Base-by-base conservation (phyloP, 1,140 invertebrate species). In the Triops longicaudatus region DNA sequence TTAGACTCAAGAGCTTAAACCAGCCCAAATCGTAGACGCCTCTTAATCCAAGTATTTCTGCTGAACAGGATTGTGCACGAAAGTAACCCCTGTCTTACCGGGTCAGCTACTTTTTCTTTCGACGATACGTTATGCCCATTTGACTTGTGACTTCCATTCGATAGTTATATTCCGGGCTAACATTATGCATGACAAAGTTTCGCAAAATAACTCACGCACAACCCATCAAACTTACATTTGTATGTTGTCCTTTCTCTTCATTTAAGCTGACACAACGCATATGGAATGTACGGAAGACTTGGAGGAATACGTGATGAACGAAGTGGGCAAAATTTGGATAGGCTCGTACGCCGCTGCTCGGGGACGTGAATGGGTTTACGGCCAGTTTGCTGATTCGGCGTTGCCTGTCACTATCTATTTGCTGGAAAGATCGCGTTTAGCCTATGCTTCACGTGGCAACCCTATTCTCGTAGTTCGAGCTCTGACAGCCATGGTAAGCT, bases 241-340 rank as follows among this genome's bases (percentile, higher is more conserved):
- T 17, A 9, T 22, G 0, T 63, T 63, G 10, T 17, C 50, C 50
- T 63, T 44, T n/a, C 22, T 63, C 17, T 22, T n/a, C 50, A n/a
- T 63, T 14, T 14, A 63, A 82, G 89, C 88, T 76, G 90, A 91
- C 82, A 79, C 84, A 5, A 91, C 92, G 12, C 91, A 88, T 83
- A 87, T 93, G 87, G 86, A 88, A 43, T 27, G 72, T 17, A 37
- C 42, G n/a, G 41, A 77, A 41, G 37, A 75, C 37, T 83, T 88
- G 37, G 85, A 90, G 50, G 91, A 93, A 83, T 93, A 91, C 82
- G 87, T 93, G 3, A 82, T 91, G 31, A 91, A 91, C 80, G 91
- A 93, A 78, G 87, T 85, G 76, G 91, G 91, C n/a, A 90, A 91
- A 82, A 88, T 93, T 75, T 93, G 90, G 89, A 88, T 88, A 79